Evolutionary conservation across 2,113 vertebrate species (phyloP).

Genomic region (Edolisoma coerulescens): DNA sequence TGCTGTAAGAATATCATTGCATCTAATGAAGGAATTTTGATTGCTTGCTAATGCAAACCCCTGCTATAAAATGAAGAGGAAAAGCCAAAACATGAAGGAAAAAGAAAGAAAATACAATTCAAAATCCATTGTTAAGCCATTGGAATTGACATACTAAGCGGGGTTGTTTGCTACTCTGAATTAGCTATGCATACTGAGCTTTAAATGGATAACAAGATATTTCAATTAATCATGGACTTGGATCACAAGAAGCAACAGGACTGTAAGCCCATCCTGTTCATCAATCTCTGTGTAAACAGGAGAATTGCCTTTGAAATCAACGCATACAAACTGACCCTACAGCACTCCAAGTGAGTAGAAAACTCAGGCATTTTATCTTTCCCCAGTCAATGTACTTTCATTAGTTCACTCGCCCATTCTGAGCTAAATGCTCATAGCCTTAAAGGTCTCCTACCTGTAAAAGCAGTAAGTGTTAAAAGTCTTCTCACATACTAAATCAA

Average conservation of each 20-base stretch:
- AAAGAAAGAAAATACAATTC: not conserved
- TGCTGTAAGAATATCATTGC: not conserved
- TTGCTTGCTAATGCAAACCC: not conserved
- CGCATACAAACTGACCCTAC: slow-evolving; percentile 10
- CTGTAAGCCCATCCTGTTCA: not conserved
- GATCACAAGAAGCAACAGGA: slow-evolving; percentile 22
- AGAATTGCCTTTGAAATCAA: slow-evolving; percentile 31
- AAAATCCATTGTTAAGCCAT: not conserved
- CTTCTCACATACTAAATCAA: not conserved
- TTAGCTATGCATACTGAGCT: not conserved
- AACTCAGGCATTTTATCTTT: slow-evolving; percentile 29
- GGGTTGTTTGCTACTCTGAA: not conserved
- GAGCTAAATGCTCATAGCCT: not conserved
- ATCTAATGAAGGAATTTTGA: not conserved
- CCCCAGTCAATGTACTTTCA: not conserved
- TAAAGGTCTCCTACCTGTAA: not conserved
- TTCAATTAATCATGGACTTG: slow-evolving; percentile 32
- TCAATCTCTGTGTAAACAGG: slow-evolving; percentile 16
- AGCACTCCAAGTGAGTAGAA: not conserved
- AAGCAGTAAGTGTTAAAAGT: not conserved
- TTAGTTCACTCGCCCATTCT: not conserved
- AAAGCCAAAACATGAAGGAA: not conserved
- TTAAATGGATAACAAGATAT: slow-evolving; percentile 6
- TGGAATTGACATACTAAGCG: not conserved
- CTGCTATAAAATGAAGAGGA: not conserved